Evolutionary conservation across 2,113 vertebrate genomes (phyloP).

Genomic region (Hepsetus odoe): DNA sequence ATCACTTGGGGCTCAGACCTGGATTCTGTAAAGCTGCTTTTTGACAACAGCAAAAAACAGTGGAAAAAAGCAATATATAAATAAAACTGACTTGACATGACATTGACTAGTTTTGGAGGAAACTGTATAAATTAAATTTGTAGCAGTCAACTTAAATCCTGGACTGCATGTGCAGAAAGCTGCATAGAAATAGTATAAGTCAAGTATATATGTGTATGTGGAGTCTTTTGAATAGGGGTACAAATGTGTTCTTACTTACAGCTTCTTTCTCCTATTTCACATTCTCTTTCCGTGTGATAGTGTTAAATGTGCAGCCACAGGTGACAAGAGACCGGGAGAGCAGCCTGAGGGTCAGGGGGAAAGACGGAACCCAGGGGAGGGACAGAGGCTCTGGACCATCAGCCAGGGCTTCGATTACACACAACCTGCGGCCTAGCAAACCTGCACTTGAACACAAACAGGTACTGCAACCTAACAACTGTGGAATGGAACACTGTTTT

Average conservation of each 20-base stretch:
- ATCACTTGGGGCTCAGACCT: too few relatives aligned
- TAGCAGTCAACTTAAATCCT: background rate
- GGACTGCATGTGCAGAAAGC: background rate
- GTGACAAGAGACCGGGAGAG: constrained; percentile 78
- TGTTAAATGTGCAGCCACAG: constrained; percentile 85
- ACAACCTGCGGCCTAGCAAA: constrained; percentile 78
- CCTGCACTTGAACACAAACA: constrained; percentile 86
- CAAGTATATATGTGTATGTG: background rate
- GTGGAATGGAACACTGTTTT: too few relatives aligned
- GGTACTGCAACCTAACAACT: constrained; percentile 54
- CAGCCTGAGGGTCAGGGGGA: constrained; percentile 82
- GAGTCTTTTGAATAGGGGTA: background rate
- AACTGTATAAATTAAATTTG: too few relatives aligned
- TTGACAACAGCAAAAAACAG: too few relatives aligned
- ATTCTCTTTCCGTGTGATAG: constrained; percentile 50
- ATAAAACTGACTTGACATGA: too few relatives aligned
- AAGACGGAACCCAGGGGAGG: constrained; percentile 80
- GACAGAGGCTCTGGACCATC: constrained; percentile 77
- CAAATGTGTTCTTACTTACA: background rate
- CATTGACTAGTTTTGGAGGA: too few relatives aligned
- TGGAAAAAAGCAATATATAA: too few relatives aligned
- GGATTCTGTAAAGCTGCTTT: too few relatives aligned
- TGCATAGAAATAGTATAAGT: background rate
- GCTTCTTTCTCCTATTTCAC: background rate
- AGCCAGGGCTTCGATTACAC: constrained; percentile 77